Evolutionary conservation across 2,113 vertebrate genomes (phyloP).

Genomic region (Peromyscus californicus): DNA sequence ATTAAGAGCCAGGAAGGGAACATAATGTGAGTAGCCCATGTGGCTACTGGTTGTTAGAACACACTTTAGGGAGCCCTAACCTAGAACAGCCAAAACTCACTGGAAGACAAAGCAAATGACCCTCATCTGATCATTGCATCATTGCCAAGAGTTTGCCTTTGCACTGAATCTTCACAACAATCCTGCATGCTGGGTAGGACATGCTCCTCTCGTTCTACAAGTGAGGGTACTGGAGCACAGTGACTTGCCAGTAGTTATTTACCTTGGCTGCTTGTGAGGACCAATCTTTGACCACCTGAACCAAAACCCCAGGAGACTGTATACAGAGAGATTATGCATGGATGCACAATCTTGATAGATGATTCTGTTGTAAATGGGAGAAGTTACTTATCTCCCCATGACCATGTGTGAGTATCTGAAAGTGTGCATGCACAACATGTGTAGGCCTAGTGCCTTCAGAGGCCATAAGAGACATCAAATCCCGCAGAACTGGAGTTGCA

Average conservation of each 20-base stretch:
- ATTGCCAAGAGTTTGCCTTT: neutral
- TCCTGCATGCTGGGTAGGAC: neutral
- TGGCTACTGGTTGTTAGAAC: neutral
- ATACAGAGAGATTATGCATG: no score
- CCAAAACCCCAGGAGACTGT: no score
- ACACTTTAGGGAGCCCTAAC: neutral
- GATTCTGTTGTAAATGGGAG: neutral
- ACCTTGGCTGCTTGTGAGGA: neutral
- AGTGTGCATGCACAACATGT: accelerated
- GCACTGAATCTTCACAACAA: neutral
- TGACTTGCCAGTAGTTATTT: neutral
- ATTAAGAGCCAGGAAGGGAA: neutral
- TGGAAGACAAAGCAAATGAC: neutral
- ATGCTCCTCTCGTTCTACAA: neutral
- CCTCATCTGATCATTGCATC: neutral
- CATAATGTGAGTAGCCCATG: neutral
- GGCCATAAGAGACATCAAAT: neutral
- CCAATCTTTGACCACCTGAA: neutral
- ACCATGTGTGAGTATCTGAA: neutral
- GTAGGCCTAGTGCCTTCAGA: no score
- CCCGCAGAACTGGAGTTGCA: neutral
- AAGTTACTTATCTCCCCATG: neutral
- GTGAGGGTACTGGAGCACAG: neutral
- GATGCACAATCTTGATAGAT: neutral
- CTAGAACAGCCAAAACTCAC: neutral